These are phyloP conservation scores for Rhopilema esculentum DNA, from an alignment of 30 jellyfish, hydroid and myxozoan species.

Conservation along the genomic window DNA sequence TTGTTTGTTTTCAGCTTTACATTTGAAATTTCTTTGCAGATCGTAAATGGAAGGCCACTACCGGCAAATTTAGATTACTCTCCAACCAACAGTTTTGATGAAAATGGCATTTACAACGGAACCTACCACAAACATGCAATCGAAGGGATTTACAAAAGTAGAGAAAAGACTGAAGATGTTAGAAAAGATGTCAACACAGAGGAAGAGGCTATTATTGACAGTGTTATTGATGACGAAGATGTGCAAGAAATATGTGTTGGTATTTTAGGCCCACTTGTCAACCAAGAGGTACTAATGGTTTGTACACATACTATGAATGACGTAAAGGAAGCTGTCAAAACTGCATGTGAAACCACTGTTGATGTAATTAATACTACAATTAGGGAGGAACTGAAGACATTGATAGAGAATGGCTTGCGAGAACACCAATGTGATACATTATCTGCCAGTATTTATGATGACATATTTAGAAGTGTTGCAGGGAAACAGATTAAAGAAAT, in stretches of 20 bases:
- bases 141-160: slow-evolving; percentile 30
- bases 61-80: slow-evolving; percentile 11
- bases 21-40: slow-evolving; percentile 25
- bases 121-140: slow-evolving; percentile 76
- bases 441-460: neutral
- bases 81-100: slow-evolving; percentile 83
- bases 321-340: neutral
- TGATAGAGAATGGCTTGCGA: slow-evolving; percentile 2
- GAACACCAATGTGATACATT: neutral
- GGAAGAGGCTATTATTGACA: neutral
- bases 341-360: slow-evolving; percentile 14
- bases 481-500: slow-evolving; percentile 4
- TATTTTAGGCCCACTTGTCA: slow-evolving; percentile 10
- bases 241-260: slow-evolving; percentile 22
- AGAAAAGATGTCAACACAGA: neutral
- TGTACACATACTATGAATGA: slow-evolving; percentile 22
- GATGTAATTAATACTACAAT: neutral
- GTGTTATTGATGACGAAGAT: slow-evolving; percentile 34
- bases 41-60: slow-evolving; percentile 75
- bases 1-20: neutral
- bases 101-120: slow-evolving; percentile 72
- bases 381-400: slow-evolving; percentile 1
- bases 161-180: neutral
- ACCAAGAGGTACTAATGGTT: slow-evolving; percentile 14
- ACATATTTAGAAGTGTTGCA: neutral